Percentiles rank a stretch among this genome's conserved stretches.
These are phyloP conservation scores for Diaphora mendica DNA, from an alignment of 2,888 invertebrate species.

Conservation along the genomic window DNA sequence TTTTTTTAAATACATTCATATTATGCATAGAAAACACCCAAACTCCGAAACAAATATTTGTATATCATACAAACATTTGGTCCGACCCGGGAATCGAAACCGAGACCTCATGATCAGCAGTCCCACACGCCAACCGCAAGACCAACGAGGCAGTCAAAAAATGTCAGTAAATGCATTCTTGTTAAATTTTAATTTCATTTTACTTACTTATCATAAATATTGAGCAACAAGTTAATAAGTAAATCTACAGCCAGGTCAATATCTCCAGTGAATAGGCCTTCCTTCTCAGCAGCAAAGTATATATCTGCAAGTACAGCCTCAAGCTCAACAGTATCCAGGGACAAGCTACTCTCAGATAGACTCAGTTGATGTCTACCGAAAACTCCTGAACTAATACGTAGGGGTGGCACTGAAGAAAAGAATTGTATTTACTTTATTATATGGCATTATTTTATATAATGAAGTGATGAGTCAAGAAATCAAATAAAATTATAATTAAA, in stretches of 20 bases:
- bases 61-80: no score
- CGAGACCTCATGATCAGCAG: no score
- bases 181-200: background rate
- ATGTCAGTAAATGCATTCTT: no score
- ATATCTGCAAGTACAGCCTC: constrained; percentile 91
- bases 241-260: constrained; percentile 88
- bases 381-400: constrained; percentile 88
- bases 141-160: no score
- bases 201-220: constrained; percentile 89
- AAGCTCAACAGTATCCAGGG: constrained; percentile 89
- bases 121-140: no score
- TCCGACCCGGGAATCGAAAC: no score
- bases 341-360: constrained; percentile 89
- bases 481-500: background rate
- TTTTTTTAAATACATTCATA: no score
- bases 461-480: no score
- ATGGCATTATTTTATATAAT: background rate
- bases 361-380: constrained; percentile 91
- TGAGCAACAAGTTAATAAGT: constrained; percentile 88
- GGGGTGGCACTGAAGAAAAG: constrained; percentile 72
- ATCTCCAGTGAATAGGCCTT: constrained; percentile 87
- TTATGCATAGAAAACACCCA: no score
- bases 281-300: constrained; percentile 90
- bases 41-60: no score
- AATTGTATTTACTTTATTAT: background rate